Base-by-base conservation (phyloP, 2,888 invertebrate genomes). In the Drosophila siamana region DNA sequence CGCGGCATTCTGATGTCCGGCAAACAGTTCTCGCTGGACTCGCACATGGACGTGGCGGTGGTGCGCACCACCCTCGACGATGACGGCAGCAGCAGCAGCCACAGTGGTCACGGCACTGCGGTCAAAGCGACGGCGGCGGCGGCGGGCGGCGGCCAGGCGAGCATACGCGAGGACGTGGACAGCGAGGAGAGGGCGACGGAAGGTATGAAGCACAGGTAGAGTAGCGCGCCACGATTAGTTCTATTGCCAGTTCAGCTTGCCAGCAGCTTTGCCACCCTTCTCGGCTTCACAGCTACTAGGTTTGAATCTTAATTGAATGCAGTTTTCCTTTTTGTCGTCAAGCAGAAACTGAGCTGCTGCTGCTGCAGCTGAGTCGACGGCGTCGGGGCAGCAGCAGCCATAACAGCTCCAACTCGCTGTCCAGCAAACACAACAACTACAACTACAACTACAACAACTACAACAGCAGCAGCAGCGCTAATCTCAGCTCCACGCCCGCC, bases 21-120 rank as follows among this genome's bases (percentile, higher is more conserved):
- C 36, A 97, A 97, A 92, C 97, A 97, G 92, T 97, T 96, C 91
- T 98, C 97, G 0, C 93, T 98, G 80, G 98, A 98, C 92, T 98
- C 98, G 0, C 95, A 97, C 88, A 95, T 98, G 95, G 98, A 98
- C 90, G 94, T 98, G 89, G 97, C 75, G 5, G 79, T 97, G 16
- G 91, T 91, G 40, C 96, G 96, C 89, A 90, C 89, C 15, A 96
- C 95, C 3, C 91, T 95, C 81, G 94, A 95, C 92, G 93, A 95
- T 92, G 92, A 93, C 41, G 93, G 82, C 50, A 76, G 83, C n/a
- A n/a, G 11, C 28, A 74, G 72, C 30, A 70, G 65, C 26, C 33
- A 30, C 43, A 93, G 82, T 50, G 77, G 83, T 11, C 15, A 15
- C 28, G 72, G 72, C 33, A 69, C 64, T 26, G 55, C 60, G 6